phyloP scores from a whole-genome alignment of 2,113 vertebrate genomes.

The Ochotona princeps region DNA sequence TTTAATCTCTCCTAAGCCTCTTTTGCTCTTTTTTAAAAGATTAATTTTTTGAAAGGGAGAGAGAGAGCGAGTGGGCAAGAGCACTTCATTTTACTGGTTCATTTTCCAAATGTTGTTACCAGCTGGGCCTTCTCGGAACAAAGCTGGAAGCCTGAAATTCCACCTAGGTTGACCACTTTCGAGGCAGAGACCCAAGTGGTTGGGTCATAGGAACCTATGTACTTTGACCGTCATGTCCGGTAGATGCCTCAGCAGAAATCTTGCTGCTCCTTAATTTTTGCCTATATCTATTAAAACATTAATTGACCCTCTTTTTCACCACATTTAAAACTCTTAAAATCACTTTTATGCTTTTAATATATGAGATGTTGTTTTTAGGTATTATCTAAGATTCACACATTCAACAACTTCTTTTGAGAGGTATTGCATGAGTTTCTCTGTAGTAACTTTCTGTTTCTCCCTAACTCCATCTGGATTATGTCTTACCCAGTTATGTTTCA shows the following conservation, averaged over 20 bases:
- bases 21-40: not conserved
- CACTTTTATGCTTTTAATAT: constrained; percentile 54
- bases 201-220: constrained; percentile 42
- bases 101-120: no score
- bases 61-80: no score
- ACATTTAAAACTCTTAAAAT: constrained; percentile 37
- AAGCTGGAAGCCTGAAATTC: no score
- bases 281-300: not conserved
- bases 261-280: constrained; percentile 12
- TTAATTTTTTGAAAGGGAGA: no score
- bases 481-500: constrained; percentile 1
- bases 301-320: constrained; percentile 19
- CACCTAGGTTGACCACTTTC: no score
- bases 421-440: constrained; percentile 11
- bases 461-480: not conserved
- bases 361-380: constrained; percentile 43
- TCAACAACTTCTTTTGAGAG: constrained; percentile 26
- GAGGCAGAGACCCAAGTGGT: not conserved
- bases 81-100: no score
- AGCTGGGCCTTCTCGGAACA: no score
- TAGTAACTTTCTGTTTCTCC: not conserved
- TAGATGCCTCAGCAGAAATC: constrained; percentile 27
- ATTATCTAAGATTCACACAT: not conserved
- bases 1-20: not conserved
- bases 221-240: no score